Conservation (phyloP, 2,797 vertebrate genomes). For the Alosa sapidissima region DNA sequence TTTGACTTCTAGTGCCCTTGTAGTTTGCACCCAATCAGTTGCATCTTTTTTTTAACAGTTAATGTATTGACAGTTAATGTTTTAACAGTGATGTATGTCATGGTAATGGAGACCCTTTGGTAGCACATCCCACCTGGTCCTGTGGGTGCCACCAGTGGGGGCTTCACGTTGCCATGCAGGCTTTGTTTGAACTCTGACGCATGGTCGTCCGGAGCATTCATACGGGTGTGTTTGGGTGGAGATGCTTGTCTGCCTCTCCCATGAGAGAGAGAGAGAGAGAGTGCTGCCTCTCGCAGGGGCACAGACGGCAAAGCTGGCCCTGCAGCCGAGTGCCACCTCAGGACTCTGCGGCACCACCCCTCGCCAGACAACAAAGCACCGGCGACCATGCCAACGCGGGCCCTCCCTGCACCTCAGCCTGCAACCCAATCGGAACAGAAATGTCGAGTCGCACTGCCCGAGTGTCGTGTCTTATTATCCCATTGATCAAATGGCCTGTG, state of each 20-base stretch:
- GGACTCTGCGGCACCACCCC: background rate
- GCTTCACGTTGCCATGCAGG: background rate
- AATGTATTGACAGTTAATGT: too few species aligned
- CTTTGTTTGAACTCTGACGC: background rate
- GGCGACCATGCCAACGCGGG: conserved; percentile 50
- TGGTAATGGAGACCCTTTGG: background rate
- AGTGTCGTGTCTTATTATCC: background rate
- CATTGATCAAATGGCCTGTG: background rate
- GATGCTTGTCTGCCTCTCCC: conserved; percentile 77
- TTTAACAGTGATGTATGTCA: too few species aligned
- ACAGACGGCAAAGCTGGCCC: conserved; percentile 67
- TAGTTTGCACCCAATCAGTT: background rate
- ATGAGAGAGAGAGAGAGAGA: conserved; percentile 67
- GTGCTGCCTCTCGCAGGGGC: conserved; percentile 73
- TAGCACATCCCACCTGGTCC: background rate
- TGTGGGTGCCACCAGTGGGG: background rate
- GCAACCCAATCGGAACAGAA: background rate
- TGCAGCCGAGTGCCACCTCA: background rate
- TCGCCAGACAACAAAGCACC: conserved; percentile 34
- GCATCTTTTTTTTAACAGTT: too few species aligned
- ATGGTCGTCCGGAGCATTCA: background rate
- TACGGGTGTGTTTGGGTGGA: conserved; percentile 68
- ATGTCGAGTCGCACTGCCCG: background rate
- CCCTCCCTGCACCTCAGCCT: background rate
- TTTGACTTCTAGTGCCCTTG: background rate